Evolutionary conservation across 2,113 vertebrate species (phyloP).

Genomic region (Seriola quinqueradiata): DNA sequence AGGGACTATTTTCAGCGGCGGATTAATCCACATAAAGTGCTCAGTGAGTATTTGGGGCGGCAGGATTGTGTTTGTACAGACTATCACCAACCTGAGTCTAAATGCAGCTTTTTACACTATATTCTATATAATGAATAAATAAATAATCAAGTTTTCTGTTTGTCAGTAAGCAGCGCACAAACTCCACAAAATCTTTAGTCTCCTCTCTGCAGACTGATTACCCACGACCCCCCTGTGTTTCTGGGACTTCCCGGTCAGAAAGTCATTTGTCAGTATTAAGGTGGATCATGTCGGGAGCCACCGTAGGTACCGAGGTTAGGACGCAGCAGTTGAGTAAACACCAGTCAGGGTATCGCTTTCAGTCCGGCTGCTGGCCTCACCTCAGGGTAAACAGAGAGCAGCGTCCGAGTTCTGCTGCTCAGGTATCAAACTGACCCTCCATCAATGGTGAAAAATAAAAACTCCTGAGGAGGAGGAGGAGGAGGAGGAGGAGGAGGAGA

Average conservation of each 20-base stretch:
- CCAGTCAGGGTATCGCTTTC: conserved; percentile 78
- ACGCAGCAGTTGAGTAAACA: conserved; percentile 88
- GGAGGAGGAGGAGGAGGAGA: neutral
- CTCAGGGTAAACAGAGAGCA: conserved; percentile 75
- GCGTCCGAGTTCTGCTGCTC: conserved; percentile 56
- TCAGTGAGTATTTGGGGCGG: no score
- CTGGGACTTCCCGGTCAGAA: conserved; percentile 80
- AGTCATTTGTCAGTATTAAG: conserved; percentile 88
- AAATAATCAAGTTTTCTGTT: no score
- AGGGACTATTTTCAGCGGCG: no score
- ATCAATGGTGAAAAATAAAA: neutral
- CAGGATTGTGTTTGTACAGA: no score
- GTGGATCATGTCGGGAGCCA: conserved; percentile 83
- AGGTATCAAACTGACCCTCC: conserved; percentile 61
- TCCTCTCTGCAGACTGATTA: conserved; percentile 64
- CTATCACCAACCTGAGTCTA: no score
- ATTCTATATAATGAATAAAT: no score
- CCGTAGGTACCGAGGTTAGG: conserved; percentile 81
- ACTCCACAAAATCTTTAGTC: conserved; percentile 8
- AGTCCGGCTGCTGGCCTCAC: conserved; percentile 71
- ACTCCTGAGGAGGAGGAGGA: neutral
- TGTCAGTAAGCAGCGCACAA: no score
- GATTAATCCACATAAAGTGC: no score
- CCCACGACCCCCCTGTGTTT: conserved; percentile 52
- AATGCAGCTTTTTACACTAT: no score